These are phyloP conservation scores for Scylla paramamosain DNA, from an alignment of 1,140 invertebrate species.

Conservation along the genomic window DNA sequence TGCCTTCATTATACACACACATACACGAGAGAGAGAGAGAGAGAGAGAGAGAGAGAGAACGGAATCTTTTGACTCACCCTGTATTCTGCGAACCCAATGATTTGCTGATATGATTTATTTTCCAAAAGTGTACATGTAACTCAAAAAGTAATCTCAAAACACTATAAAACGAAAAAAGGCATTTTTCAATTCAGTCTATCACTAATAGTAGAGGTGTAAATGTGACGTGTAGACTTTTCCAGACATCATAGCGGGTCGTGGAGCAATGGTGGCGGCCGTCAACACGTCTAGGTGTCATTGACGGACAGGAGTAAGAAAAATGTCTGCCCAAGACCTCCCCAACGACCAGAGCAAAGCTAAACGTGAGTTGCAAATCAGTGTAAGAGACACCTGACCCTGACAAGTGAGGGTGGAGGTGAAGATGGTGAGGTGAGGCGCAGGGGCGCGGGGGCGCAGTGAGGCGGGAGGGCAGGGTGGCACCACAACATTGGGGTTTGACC, in stretches of 20 bases:
- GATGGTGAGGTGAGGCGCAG: neutral
- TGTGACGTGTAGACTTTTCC: neutral
- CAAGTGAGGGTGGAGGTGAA: neutral
- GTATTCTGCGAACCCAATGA: neutral
- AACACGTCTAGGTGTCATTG: neutral
- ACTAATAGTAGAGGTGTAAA: neutral
- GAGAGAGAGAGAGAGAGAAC: too few species aligned
- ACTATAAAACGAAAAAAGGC: neutral
- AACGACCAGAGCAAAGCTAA: neutral
- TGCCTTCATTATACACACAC: too few species aligned
- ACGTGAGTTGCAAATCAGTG: neutral
- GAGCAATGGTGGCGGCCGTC: too few species aligned
- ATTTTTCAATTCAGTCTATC: neutral
- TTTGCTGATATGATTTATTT: neutral
- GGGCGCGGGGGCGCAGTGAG: neutral
- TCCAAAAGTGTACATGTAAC: neutral
- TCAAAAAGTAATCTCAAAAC: neutral
- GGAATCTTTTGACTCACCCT: neutral
- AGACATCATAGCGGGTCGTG: too few species aligned
- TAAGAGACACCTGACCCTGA: too few species aligned
- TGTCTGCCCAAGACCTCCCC: neutral
- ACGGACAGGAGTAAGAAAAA: neutral
- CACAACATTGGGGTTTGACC: too few species aligned
- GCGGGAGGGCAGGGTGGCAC: neutral
- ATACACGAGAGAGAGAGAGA: too few species aligned